Percentiles rank a stretch among this genome's conserved stretches.
These are phyloP conservation scores for Catocala sponsa DNA, from an alignment of 2,888 invertebrate species.

Conservation along the genomic window DNA sequence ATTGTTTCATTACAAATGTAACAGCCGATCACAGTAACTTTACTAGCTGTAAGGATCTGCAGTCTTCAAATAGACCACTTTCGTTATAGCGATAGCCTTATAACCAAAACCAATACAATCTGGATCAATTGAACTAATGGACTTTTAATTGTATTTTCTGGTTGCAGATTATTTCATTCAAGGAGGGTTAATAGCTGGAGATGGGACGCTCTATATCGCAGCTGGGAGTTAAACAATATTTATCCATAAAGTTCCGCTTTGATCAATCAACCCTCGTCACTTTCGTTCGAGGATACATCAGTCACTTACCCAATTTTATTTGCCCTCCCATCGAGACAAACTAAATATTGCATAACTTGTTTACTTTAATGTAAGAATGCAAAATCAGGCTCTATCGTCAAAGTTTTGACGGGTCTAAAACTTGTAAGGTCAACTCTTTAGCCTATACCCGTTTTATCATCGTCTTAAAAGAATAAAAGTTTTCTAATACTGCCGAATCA, in stretches of 20 bases:
- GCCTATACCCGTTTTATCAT: constrained; percentile 10
- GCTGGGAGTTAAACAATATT: neutral
- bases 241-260: neutral
- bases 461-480: constrained; percentile 16
- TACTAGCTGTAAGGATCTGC: no score
- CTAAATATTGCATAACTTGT: constrained; percentile 27
- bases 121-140: no score
- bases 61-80: no score
- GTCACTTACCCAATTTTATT: constrained; percentile 22
- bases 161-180: no score
- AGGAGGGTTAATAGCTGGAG: no score
- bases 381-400: constrained; percentile 11
- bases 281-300: constrained; percentile 13
- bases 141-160: no score
- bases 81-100: no score
- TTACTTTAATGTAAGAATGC: constrained; percentile 20
- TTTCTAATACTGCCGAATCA: constrained; percentile 8
- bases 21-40: no score
- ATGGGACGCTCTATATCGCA: neutral
- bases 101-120: no score
- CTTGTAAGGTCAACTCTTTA: constrained; percentile 24
- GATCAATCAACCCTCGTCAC: constrained; percentile 33
- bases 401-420: constrained; percentile 20
- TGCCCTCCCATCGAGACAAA: constrained; percentile 8
- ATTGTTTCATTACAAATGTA: no score